Conservation (phyloP, 2,888 invertebrate species). For the Diarsia brunnea region DNA sequence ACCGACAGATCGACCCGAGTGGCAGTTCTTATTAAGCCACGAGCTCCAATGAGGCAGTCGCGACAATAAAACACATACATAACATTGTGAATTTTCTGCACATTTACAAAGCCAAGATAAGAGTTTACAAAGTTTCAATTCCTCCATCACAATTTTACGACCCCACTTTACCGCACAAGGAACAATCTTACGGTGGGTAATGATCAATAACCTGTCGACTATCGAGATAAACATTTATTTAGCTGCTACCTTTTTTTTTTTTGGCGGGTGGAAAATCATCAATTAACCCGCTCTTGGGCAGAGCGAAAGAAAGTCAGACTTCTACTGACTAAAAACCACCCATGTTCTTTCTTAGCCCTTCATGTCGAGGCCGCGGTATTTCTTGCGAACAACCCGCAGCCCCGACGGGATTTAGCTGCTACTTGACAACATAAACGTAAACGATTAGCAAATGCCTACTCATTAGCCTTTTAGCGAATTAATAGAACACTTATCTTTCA, state of each 20-base stretch:
- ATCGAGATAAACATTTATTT: neutral
- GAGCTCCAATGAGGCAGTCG: no score
- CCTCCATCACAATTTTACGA: neutral
- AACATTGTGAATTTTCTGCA: neutral
- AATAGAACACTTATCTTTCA: conserved; percentile 10
- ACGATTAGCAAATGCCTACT: neutral
- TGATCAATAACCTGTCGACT: neutral
- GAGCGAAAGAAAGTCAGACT: no score
- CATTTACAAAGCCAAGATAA: neutral
- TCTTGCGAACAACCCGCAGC: no score
- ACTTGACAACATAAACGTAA: neutral
- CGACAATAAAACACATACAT: no score
- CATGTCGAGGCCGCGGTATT: no score
- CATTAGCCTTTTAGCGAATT: conserved; percentile 1
- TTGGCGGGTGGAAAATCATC: no score
- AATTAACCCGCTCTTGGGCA: no score
- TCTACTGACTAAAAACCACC: no score
- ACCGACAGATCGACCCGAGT: no score
- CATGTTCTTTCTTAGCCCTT: no score
- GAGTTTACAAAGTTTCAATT: neutral
- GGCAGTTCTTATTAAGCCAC: no score
- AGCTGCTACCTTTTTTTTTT: no score
- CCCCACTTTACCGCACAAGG: neutral
- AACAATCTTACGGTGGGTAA: neutral
- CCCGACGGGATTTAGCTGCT: neutral